These are phyloP conservation scores for Scophthalmus maximus DNA, from an alignment of 2,113 vertebrate species.

Conservation along the genomic window DNA sequence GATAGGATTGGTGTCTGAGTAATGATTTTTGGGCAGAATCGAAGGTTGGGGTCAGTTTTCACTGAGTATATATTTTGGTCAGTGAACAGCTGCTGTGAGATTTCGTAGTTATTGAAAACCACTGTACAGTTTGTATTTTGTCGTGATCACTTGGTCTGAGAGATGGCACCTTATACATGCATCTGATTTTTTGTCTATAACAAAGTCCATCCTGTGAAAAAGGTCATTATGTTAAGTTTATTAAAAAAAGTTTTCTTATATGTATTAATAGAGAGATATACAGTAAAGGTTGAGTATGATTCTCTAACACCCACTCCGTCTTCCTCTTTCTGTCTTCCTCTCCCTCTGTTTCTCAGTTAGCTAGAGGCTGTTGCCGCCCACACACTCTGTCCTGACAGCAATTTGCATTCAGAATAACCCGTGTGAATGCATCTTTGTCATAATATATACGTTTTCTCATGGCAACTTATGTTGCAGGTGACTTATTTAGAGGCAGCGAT, in stretches of 20 bases:
- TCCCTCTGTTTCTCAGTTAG: constrained; percentile 78
- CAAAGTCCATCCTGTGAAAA: constrained; percentile 8
- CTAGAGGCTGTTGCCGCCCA: constrained; percentile 83
- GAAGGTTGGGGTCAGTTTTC: neutral
- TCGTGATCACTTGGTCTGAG: neutral
- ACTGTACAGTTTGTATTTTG: neutral
- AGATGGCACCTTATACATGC: neutral
- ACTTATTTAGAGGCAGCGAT: constrained; percentile 14
- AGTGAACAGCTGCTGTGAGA: constrained; percentile 4
- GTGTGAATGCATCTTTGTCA: constrained; percentile 64
- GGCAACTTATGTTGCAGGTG: constrained; percentile 34
- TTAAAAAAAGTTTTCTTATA: constrained; percentile 40
- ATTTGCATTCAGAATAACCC: constrained; percentile 81
- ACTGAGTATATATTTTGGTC: neutral
- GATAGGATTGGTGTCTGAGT: neutral
- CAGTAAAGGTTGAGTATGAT: constrained; percentile 72
- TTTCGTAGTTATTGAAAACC: neutral
- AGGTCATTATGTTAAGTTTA: constrained; percentile 10
- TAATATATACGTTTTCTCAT: constrained; percentile 50
- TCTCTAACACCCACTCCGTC: constrained; percentile 78
- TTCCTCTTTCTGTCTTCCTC: constrained; percentile 71
- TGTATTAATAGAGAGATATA: constrained; percentile 65
- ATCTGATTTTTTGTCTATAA: no score
- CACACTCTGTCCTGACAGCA: constrained; percentile 80
- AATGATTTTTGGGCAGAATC: constrained; percentile 5